Evolutionary conservation across 53 echinoderm and acorn worm species (phyloP).

Genomic region (Echinometra lucunter): DNA sequence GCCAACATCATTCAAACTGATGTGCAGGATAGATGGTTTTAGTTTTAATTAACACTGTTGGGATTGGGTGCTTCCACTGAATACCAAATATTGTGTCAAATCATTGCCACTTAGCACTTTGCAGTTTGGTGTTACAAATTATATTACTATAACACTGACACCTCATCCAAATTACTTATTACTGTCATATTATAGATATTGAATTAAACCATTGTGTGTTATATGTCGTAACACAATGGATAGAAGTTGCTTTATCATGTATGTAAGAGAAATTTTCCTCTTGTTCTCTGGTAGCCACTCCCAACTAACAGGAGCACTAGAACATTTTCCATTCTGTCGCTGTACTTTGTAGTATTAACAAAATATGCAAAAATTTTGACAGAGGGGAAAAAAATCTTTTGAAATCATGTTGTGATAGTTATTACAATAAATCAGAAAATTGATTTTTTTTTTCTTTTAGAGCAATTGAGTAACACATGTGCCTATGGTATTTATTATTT

Average conservation of each 20-base stretch:
- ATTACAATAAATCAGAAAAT: background rate
- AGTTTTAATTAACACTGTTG: too few species aligned
- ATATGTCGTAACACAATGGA: background rate
- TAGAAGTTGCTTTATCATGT: background rate
- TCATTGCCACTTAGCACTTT: background rate
- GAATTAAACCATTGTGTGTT: background rate
- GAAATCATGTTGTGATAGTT: constrained; percentile 1
- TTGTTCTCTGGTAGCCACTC: background rate
- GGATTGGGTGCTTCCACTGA: background rate
- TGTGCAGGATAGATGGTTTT: too few species aligned
- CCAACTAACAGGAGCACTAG: background rate
- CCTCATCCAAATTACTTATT: background rate
- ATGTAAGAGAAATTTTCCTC: background rate
- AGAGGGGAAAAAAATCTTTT: background rate
- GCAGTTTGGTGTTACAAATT: background rate
- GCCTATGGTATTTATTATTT: constrained; percentile 60
- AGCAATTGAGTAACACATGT: constrained; percentile 33
- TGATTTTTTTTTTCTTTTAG: background rate
- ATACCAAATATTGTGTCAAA: background rate
- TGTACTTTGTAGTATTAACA: background rate
- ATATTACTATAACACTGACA: background rate
- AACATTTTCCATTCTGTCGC: background rate
- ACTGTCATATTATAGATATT: constrained; percentile 19
- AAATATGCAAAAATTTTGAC: background rate
- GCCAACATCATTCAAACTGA: too few species aligned